A percentile compares a stretch with the other conserved stretches of the same genome.
Evolutionary conservation across 2,113 vertebrate species (phyloP).

Genomic region (Romanogobio albipinnatus): DNA sequence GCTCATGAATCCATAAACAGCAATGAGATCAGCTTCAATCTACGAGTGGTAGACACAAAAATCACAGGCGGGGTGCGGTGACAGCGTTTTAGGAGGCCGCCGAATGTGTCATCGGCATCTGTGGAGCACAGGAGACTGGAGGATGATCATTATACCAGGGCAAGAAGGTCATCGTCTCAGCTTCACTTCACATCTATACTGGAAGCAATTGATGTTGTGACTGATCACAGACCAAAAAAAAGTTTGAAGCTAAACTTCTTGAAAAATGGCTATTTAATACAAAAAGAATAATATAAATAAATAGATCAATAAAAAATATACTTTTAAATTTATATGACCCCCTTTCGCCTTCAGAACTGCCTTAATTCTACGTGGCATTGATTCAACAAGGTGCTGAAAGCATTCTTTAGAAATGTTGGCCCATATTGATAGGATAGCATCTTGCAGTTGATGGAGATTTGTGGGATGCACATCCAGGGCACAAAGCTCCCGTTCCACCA

Average conservation of each 20-base stretch:
- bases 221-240: neutral
- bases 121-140: neutral
- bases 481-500: too few relatives aligned
- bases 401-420: too few relatives aligned
- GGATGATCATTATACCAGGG: neutral
- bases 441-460: too few relatives aligned
- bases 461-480: too few relatives aligned
- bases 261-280: neutral
- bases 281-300: too few relatives aligned
- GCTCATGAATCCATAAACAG: constrained; percentile 65
- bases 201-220: neutral
- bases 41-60: constrained; percentile 13
- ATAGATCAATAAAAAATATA: too few relatives aligned
- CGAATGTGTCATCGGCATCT: constrained; percentile 6
- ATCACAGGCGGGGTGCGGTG: neutral
- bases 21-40: constrained; percentile 65
- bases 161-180: constrained; percentile 13
- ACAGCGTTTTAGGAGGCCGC: neutral
- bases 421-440: too few relatives aligned
- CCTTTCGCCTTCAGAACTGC: too few relatives aligned
- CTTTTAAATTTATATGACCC: too few relatives aligned
- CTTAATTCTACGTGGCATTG: too few relatives aligned
- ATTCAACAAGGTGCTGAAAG: too few relatives aligned
- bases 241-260: neutral
- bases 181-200: neutral